A percentile compares a stretch with the other conserved stretches of the same genome.
Conservation (phyloP, 2,113 vertebrate genomes). For the Lynx canadensis region DNA sequence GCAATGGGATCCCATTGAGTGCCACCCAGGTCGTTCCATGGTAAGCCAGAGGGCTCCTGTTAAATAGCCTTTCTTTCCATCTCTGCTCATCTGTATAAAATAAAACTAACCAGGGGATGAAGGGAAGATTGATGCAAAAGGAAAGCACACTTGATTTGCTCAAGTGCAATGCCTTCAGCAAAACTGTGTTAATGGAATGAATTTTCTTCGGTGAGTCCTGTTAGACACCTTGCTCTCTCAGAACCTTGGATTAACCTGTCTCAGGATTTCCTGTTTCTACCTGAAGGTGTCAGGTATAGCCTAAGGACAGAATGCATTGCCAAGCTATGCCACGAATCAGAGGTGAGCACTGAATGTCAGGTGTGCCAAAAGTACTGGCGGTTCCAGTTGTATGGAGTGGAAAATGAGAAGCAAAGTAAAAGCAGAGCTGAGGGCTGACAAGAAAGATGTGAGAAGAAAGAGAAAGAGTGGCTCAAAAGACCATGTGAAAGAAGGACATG, state of each 20-base stretch:
- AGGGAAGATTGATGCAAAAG: conserved; percentile 1
- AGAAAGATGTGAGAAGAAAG: background rate
- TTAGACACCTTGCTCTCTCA: background rate
- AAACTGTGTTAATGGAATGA: background rate
- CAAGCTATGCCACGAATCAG: background rate
- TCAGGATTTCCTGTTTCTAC: background rate
- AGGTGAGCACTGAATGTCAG: background rate
- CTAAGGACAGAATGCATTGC: background rate
- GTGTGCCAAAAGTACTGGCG: background rate
- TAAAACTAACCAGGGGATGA: conserved; percentile 21
- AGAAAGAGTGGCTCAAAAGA: background rate
- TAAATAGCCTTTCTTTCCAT: conserved; percentile 1
- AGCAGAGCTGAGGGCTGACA: background rate
- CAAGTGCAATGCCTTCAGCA: background rate
- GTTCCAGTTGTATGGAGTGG: background rate
- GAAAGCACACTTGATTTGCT: background rate
- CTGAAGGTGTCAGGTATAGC: background rate
- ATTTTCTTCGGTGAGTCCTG: background rate
- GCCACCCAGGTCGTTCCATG: background rate
- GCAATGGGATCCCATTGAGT: background rate
- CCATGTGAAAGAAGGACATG: background rate
- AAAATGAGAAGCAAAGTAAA: background rate
- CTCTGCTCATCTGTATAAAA: conserved; percentile 39
- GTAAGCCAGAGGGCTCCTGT: background rate
- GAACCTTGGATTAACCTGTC: background rate